Evolutionary conservation across 2,888 invertebrate species (phyloP), one percentile per base, ranked within the genome.

Genomic region (Xestoiulus laeticollis): DNA sequence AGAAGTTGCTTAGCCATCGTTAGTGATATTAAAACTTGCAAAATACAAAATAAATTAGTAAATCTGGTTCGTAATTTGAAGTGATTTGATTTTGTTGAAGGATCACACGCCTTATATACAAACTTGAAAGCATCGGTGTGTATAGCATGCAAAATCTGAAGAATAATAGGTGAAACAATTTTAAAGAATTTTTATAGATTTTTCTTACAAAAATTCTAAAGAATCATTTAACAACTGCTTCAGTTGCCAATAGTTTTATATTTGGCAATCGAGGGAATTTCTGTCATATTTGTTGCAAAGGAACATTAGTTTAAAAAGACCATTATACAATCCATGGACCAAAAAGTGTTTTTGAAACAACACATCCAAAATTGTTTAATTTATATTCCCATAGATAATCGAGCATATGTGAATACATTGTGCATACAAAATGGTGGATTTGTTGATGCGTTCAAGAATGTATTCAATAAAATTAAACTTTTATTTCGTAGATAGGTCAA

Each of bases 121-220:
- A 82, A 26, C 26, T 82, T 14, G 26, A 14, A 82, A 32, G 19
- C 82, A 82, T 82, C 22, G 22, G 32, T 22, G 82, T 82, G n/a
- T 82, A n/a, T n/a, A 82, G 82, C 82, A 82, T 82, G 82, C 32
- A 5, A 82, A 82, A 82, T 82, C 22, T 32, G 12, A n/a, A n/a
- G n/a, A 82, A 82, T 82, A 82, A 82, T 82, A n/a, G 22, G 16
- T 48, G 48, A 48, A 19, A 48, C 48, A 16, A 48, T 16, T 48
- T n/a, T n/a, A n/a, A n/a, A n/a, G n/a, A n/a, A n/a, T 48, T 48
- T 19, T 48, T 48, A 14, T 48, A 48, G 48, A 16, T 5, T 48
- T 48, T 48, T 48, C 48, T 48, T 48, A 16, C 16, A 16, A 48
- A 48, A 3, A 19, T 19, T 48, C 16, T 48, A 16, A 48, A 48